Percentiles rank a stretch among this genome's conserved stretches.
Conservation (phyloP, 1,140 invertebrate species). For the Drosophila setifemur region DNA sequence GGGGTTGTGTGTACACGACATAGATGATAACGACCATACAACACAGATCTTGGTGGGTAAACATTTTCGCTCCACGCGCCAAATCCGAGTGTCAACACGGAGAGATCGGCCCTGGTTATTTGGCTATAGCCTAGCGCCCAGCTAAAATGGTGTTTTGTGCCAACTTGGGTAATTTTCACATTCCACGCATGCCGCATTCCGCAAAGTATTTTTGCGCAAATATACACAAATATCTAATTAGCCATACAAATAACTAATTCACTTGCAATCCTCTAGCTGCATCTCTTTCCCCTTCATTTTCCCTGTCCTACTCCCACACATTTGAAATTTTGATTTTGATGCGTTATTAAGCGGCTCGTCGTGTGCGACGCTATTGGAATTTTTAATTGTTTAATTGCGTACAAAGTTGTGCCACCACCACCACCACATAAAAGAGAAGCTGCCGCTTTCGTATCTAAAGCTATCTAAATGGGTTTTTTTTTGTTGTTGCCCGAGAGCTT, state of each 20-base stretch:
- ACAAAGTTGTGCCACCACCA: conserved; percentile 40
- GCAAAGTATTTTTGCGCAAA: conserved; percentile 53
- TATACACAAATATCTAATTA: conserved; percentile 62
- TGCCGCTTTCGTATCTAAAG: conserved; percentile 43
- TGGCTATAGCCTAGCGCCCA: background rate
- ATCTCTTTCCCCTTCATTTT: background rate
- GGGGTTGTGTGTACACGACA: conserved; percentile 16
- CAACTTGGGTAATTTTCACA: conserved; percentile 59
- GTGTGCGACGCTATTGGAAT: conserved; percentile 55
- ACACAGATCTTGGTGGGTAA: conserved; percentile 66
- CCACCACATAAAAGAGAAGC: conserved; percentile 50
- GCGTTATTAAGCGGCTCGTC: conserved; percentile 64
- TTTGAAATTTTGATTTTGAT: conserved; percentile 56
- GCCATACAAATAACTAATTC: conserved; percentile 50
- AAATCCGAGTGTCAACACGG: conserved; percentile 69
- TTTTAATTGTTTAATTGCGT: conserved; percentile 74
- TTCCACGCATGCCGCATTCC: conserved; percentile 62
- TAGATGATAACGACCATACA: conserved; percentile 45
- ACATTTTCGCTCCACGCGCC: conserved; percentile 58
- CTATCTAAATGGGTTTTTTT: conserved; percentile 22
- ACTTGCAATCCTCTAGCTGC: conserved; percentile 4
- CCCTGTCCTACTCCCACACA: background rate
- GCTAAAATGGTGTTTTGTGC: conserved; percentile 36
- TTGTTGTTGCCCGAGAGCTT: conserved; percentile 32
- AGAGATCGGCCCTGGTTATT: conserved; percentile 36